Base-by-base conservation (phyloP, 2,888 invertebrate species). In the Pterobdella sp. region DNA sequence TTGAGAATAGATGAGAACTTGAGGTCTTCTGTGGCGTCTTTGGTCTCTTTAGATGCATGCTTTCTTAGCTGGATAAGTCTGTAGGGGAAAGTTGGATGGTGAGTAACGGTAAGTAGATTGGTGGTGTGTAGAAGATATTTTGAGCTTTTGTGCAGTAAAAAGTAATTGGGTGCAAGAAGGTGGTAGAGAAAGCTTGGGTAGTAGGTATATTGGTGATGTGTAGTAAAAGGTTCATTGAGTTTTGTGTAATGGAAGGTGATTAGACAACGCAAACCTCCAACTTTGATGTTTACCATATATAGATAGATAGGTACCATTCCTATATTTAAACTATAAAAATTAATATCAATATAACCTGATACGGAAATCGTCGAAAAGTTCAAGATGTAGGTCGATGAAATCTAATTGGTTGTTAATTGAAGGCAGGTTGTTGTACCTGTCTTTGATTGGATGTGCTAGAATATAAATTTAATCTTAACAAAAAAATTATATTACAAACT, bases 301-400 rank as follows among this genome's bases (percentile, higher is more conserved):
- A n/a, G n/a, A n/a, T n/a, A n/a, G n/a, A n/a, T n/a, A n/a, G n/a
- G n/a, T n/a, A n/a, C n/a, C n/a, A n/a, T n/a, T n/a, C n/a, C n/a
- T n/a, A n/a, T n/a, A n/a, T n/a, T n/a, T n/a, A 42, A 42, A 42
- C 49, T 14, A 42, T 22, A 7, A 42, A 22, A 42, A 42, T 42
- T 14, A 42, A 14, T 14, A 42, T 42, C 7, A 42, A 14, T 14
- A 42, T 42, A 3, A 56, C 60, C 95, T 88, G 22, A 93, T 87
- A 37, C 94, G 88, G 86, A 91, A 92, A 81, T 94, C 94, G 79
- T 95, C 95, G 73, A 95, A 87, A 66, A 95, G 84, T 79, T 94
- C 93, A 31, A 93, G 84, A 82, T 95, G 94, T 1, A 96, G 85
- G 76, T 92, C 91, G 34, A 94, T 85, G 84, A 96, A 96, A 81